Percentiles rank a stretch among this genome's conserved stretches.
These are phyloP conservation scores for Drosophila virilis DNA, from an alignment of 1,140 invertebrate species.

Conservation along the genomic window DNA sequence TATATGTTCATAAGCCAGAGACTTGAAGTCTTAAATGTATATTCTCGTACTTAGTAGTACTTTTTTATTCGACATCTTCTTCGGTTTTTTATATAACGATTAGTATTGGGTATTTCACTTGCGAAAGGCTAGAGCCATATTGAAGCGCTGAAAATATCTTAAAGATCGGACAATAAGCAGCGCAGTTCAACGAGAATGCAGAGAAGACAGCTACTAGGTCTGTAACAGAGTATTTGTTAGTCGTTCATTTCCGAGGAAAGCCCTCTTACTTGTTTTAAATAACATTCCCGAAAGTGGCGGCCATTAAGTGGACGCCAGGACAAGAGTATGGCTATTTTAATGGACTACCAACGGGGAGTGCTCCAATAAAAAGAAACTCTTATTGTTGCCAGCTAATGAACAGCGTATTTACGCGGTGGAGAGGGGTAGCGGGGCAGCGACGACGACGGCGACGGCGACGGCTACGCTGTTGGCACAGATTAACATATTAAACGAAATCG, in stretches of 20 bases:
- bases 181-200: no score
- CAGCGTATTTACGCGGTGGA: constrained; percentile 8
- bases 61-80: no score
- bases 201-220: no score
- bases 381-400: constrained; percentile 70
- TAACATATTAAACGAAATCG: constrained; percentile 83
- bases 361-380: constrained; percentile 46
- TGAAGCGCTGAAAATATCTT: no score
- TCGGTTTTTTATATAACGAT: no score
- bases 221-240: no score
- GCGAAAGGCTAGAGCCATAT: no score
- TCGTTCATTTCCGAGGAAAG: neutral
- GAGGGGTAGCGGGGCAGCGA: neutral
- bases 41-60: no score
- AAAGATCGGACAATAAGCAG: no score
- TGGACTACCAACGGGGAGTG: constrained; percentile 41
- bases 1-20: no score
- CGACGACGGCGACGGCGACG: neutral
- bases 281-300: constrained; percentile 44
- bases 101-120: no score
- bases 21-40: no score
- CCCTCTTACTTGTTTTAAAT: constrained; percentile 16
- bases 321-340: constrained; percentile 68
- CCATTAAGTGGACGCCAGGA: constrained; percentile 67
- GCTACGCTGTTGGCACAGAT: constrained; percentile 52